Base-by-base conservation (phyloP, 2,888 invertebrate species). In the Dryocosmus kuriphilus region DNA sequence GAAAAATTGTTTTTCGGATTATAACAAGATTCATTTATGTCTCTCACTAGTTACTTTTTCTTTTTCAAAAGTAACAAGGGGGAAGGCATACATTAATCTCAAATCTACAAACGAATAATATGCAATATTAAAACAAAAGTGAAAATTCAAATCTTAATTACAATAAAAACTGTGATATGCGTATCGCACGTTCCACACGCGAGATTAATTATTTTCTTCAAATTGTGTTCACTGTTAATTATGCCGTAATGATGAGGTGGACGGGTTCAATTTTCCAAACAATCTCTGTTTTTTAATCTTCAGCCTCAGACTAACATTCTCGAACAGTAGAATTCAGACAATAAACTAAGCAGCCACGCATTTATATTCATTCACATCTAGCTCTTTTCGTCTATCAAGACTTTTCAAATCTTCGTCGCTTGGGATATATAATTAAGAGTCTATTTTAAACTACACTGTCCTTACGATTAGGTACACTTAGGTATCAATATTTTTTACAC, bases 401-500 rank as follows among this genome's bases (percentile, higher is more conserved):
- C 22, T 46, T 71, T 60, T 76, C 35, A 77, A 71, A 19, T 73
- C 62, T 55, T 75, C 71, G 46, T 75, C 22, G 51, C 61, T 65
- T 14, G 38, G 38, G 22, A 57, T 67, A 57, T 67, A 35, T 78
- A 67, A 22, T 65, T 65, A 65, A 65, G 24, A 11, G 38, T 65
- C 35, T 38, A 65, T 65, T 38, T 38, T 65, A 61, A 38, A 41
- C 24, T 65, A 65, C 38, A 65, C 22, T 85, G 85, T 86, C 86
- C 88, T 90, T 88, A 91, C 24, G 79, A 86, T 85, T 90, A 90
- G 86, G 86, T 91, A 91, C 91, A 90, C 88, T 90, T 90, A 90
- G 87, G 88, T 90, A 90, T 89, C 87, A 85, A 88, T 90, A 90
- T 82, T 87, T 87, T 88, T 90, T 90, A 91, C 89, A 90, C 85